phyloP scores from a whole-genome alignment of 1,140 invertebrate species.

The Trachelipus rathkii region DNA sequence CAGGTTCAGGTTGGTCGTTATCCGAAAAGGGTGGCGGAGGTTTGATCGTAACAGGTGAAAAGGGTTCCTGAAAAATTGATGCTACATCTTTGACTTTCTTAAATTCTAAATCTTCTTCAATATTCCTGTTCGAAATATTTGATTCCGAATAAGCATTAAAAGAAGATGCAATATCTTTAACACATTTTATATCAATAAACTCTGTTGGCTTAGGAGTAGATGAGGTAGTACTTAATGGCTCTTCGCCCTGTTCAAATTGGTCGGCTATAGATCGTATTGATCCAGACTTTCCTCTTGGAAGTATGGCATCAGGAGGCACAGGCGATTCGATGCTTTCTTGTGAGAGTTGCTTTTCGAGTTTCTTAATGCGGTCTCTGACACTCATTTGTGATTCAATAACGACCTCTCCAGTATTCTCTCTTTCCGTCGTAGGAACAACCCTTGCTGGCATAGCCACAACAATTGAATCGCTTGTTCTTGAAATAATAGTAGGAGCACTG shows the following conservation, averaged over 20 bases:
- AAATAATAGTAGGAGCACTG: neutral
- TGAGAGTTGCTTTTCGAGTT: slow-evolving; percentile 42
- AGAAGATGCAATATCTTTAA: slow-evolving; percentile 23
- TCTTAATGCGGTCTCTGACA: slow-evolving; percentile 38
- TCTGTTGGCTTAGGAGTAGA: slow-evolving; percentile 20
- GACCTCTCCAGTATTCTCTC: slow-evolving; percentile 35
- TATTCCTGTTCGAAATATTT: slow-evolving; percentile 6
- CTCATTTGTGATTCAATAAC: slow-evolving; percentile 39
- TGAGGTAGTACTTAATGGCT: slow-evolving; percentile 23
- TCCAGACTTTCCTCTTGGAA: slow-evolving; percentile 35
- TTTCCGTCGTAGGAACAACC: slow-evolving; percentile 33
- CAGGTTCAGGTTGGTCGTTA: slow-evolving; percentile 23
- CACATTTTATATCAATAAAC: slow-evolving; percentile 18
- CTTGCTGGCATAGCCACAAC: slow-evolving; percentile 39
- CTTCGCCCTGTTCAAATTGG: slow-evolving; percentile 36
- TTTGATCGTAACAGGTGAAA: slow-evolving; percentile 36
- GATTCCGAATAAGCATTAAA: slow-evolving; percentile 8
- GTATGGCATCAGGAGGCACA: slow-evolving; percentile 37
- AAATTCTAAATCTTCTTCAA: slow-evolving; percentile 24
- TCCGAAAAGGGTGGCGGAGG: slow-evolving; percentile 35
- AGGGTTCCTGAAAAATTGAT: slow-evolving; percentile 41
- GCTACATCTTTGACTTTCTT: slow-evolving; percentile 39
- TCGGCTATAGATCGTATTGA: slow-evolving; percentile 42
- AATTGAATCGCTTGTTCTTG: slow-evolving; percentile 19
- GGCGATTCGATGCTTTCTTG: slow-evolving; percentile 36